Conservation (phyloP, 2,888 invertebrate species). For the Drosophila stalkeri region DNA sequence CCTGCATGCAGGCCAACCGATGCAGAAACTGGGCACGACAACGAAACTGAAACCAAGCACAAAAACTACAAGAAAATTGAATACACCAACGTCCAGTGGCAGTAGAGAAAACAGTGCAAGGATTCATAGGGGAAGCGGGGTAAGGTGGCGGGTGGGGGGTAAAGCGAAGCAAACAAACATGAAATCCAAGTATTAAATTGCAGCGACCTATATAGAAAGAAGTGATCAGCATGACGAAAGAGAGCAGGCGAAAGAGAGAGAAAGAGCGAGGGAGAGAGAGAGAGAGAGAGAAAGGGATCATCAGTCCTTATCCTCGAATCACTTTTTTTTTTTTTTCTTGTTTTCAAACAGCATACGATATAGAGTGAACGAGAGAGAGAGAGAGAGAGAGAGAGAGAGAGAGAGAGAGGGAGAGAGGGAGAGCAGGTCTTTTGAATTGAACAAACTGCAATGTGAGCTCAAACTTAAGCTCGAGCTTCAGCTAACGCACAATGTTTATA, state of each 20-base stretch:
- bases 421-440: slow-evolving; percentile 5
- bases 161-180: slow-evolving; percentile 41
- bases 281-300: neutral
- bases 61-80: slow-evolving; percentile 12
- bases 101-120: neutral
- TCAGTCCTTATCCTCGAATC: slow-evolving; percentile 13
- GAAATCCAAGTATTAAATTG: slow-evolving; percentile 81
- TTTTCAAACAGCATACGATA: neutral
- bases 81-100: slow-evolving; percentile 30
- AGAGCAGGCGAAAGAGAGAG: neutral
- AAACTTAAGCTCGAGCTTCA: slow-evolving; percentile 3
- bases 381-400: neutral
- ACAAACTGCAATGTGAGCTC: slow-evolving; percentile 46
- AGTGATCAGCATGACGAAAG: slow-evolving; percentile 25
- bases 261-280: neutral
- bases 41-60: slow-evolving; percentile 61
- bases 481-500: slow-evolving; percentile 28
- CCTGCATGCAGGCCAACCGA: slow-evolving; percentile 40
- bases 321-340: slow-evolving; percentile 33
- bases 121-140: neutral
- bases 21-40: slow-evolving; percentile 63
- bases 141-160: neutral
- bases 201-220: slow-evolving; percentile 84
- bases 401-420: neutral
- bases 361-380: neutral